A percentile compares a stretch with the other conserved stretches of the same genome.
Evolutionary conservation across 2,113 vertebrate species (phyloP).

Genomic region (Anolis carolinensis): DNA sequence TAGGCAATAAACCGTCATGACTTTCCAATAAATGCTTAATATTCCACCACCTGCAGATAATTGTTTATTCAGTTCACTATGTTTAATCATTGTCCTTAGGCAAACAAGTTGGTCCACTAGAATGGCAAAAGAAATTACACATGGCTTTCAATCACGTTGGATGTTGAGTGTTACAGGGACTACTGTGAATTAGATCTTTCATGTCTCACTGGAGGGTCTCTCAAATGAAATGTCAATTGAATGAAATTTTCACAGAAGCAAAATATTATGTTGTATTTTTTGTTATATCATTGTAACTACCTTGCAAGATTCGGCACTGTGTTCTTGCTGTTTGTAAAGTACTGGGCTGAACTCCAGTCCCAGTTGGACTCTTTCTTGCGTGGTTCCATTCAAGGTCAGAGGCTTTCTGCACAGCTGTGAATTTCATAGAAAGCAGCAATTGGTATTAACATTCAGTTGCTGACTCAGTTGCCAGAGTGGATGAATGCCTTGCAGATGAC

Average conservation of each 20-base stretch:
- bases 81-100: neutral
- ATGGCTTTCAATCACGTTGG: neutral
- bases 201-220: neutral
- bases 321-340: too few species aligned
- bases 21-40: neutral
- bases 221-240: too few species aligned
- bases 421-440: constrained; percentile 21
- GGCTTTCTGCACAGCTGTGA: constrained; percentile 9
- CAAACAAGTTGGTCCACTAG: neutral
- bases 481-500: constrained; percentile 4
- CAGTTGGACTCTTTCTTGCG: constrained; percentile 17
- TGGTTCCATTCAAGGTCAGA: constrained; percentile 4
- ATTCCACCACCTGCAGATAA: neutral
- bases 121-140: neutral
- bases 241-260: neutral
- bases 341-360: constrained; percentile 7
- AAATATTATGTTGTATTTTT: neutral
- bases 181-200: neutral
- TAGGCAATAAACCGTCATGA: neutral
- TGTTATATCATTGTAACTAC: neutral
- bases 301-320: neutral
- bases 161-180: too few species aligned
- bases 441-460: neutral
- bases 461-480: neutral
- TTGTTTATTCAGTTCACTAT: neutral